Evolutionary conservation across 2,888 invertebrate species (phyloP).

Genomic region (Alsophila aescularia): DNA sequence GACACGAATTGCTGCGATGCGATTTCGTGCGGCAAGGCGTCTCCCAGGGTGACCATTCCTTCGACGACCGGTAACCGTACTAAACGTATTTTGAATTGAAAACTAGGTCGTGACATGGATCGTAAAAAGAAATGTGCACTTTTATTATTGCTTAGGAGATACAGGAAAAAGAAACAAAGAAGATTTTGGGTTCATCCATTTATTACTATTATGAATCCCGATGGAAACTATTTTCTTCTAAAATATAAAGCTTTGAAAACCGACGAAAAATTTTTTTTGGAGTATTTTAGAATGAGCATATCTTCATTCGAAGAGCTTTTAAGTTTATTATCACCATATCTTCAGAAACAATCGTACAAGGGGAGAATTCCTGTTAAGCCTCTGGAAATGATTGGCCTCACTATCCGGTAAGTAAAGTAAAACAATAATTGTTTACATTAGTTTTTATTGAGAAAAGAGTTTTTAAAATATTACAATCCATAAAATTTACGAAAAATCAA

Average conservation of each 20-base stretch:
- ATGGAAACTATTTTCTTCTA: conserved; percentile 34
- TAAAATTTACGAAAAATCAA: conserved; percentile 41
- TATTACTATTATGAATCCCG: conserved; percentile 39
- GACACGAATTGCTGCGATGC: conserved; percentile 7
- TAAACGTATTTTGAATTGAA: conserved; percentile 38
- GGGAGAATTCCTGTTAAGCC: conserved; percentile 44
- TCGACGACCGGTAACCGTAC: conserved; percentile 37
- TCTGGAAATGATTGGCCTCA: conserved; percentile 45
- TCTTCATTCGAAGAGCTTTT: conserved; percentile 39
- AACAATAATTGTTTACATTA: conserved; percentile 40
- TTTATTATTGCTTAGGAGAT: conserved; percentile 40
- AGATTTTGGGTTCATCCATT: conserved; percentile 43
- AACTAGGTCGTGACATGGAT: conserved; percentile 32
- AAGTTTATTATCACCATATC: conserved; percentile 39
- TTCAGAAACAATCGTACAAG: conserved; percentile 43
- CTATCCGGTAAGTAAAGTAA: conserved; percentile 39
- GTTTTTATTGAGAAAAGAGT: conserved; percentile 40
- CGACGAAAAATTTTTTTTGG: conserved; percentile 35
- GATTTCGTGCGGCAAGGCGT: conserved; percentile 9
- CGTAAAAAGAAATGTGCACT: conserved; percentile 40
- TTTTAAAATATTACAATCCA: conserved; percentile 40
- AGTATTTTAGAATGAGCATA: conserved; percentile 44
- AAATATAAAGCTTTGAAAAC: conserved; percentile 32
- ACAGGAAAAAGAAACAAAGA: conserved; percentile 40
- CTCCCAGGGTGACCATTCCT: conserved; percentile 29